A percentile compares a stretch with the other conserved stretches of the same genome.
Conservation (phyloP, 2,888 invertebrate genomes). For the Omphaloscelis lunosa region DNA sequence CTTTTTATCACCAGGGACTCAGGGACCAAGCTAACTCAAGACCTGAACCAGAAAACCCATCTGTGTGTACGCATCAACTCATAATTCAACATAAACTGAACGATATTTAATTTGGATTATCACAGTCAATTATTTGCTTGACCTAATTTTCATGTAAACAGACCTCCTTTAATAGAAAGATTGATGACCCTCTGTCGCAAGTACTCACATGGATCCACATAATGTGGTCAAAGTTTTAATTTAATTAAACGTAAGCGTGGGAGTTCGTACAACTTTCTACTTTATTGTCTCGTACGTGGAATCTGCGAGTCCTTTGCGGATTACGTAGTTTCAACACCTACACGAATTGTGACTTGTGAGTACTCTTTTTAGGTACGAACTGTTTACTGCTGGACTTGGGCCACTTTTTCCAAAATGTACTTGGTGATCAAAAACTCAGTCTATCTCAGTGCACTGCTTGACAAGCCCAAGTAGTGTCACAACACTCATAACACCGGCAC, state of each 20-base stretch:
- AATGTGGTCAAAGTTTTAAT: slow-evolving; percentile 57
- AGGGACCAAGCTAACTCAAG: not conserved
- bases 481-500: no score
- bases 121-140: slow-evolving; percentile 19
- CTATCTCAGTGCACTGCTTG: not conserved
- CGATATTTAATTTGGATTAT: slow-evolving; percentile 11
- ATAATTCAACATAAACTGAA: slow-evolving; percentile 3
- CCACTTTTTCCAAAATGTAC: not conserved
- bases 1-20: not conserved
- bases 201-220: slow-evolving; percentile 33
- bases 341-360: not conserved
- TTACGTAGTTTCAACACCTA: slow-evolving; percentile 46
- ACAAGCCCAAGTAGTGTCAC: no score
- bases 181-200: slow-evolving; percentile 40
- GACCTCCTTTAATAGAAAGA: slow-evolving; percentile 37
- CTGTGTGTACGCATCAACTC: no score
- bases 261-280: slow-evolving; percentile 57
- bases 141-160: slow-evolving; percentile 42
- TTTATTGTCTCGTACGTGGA: slow-evolving; percentile 59
- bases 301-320: slow-evolving; percentile 53
- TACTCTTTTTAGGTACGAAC: slow-evolving; percentile 29
- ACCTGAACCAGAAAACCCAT: no score
- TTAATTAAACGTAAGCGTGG: slow-evolving; percentile 59
- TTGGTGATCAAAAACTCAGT: not conserved
- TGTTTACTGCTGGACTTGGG: not conserved